phyloP scores from a whole-genome alignment of 2,888 invertebrate species.

The Catotricha subobsoleta region DNA sequence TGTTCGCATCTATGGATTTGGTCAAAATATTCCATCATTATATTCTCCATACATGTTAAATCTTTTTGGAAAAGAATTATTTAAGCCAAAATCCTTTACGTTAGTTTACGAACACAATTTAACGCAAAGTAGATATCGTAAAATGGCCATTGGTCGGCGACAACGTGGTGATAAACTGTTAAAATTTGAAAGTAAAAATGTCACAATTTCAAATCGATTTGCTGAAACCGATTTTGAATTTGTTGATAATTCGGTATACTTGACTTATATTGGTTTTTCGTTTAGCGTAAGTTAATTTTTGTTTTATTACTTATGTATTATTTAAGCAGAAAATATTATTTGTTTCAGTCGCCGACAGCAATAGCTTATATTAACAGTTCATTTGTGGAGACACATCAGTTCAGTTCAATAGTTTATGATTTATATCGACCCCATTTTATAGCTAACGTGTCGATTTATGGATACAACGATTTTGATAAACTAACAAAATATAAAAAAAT shows the following conservation, averaged over 20 bases:
- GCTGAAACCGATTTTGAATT: too few relatives aligned
- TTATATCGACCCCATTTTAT: conserved; percentile 1
- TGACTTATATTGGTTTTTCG: background rate
- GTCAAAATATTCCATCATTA: background rate
- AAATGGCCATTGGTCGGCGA: background rate
- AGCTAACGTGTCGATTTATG: background rate
- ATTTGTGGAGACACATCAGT: background rate
- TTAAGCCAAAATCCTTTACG: conserved; percentile 2
- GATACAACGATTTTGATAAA: background rate
- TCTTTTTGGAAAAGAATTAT: background rate
- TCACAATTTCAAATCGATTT: too few relatives aligned
- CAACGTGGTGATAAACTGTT: background rate
- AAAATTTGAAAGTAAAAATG: too few relatives aligned
- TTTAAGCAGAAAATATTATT: background rate
- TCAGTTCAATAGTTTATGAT: conserved; percentile 3
- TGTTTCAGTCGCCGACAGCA: conserved; percentile 2
- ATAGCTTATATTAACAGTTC: conserved; percentile 2
- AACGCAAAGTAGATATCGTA: background rate
- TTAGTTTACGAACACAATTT: conserved; percentile 2
- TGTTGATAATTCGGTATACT: background rate
- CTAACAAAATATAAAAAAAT: background rate
- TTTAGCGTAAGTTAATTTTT: conserved; percentile 2
- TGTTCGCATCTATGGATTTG: background rate
- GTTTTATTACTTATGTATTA: too few relatives aligned
- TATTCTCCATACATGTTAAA: background rate